Base-by-base conservation (phyloP, 2,113 vertebrate species). In the Lampris megalopsis region DNA sequence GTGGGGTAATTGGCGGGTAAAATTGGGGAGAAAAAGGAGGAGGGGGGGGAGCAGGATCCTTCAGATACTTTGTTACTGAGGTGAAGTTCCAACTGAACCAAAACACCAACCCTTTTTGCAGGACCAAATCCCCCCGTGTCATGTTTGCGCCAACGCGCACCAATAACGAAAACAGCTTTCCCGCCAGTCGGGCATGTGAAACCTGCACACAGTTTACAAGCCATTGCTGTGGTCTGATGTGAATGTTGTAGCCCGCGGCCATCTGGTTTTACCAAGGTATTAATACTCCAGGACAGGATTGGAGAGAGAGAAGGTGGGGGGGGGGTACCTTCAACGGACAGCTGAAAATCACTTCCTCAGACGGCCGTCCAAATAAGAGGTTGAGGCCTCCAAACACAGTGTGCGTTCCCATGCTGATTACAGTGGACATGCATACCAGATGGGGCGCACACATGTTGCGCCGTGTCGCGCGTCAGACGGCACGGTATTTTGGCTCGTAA, bases 371-470 rank as follows among this genome's bases (percentile, higher is more conserved):
- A 90, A 92, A 91, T 83, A 85, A 91, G 86, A 82, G 87, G 80
- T 67, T 73, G 63, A 64, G 68, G 38, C 54, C 11, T 63, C 0
- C 59, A 87, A 83, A 74, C 74, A 68, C 74, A 79, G 77, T 72
- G 65, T 53, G 11, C 2, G 1, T n/a, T 59, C 36, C n/a, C 40
- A 9, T 52, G 72, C 83, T 88, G 87, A 92, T 92, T 86, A 86
- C 83, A 92, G 89, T 85, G 85, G 78, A 54, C 82, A 8, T 45
- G 41, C 72, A 80, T 66, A 83, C 80, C 91, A 92, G 87, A 77
- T 91, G 89, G 84, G 69, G 67, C 45, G 48, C 65, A 76, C 72
- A 79, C 75, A 79, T 87, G 79, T 58, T 73, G 68, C 36, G 58
- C 53, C 66, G 72, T 60, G 60, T 37, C 6, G 4, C 49, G 53